Base-by-base conservation (phyloP, 2,888 invertebrate species). In the Suillia variegata region DNA sequence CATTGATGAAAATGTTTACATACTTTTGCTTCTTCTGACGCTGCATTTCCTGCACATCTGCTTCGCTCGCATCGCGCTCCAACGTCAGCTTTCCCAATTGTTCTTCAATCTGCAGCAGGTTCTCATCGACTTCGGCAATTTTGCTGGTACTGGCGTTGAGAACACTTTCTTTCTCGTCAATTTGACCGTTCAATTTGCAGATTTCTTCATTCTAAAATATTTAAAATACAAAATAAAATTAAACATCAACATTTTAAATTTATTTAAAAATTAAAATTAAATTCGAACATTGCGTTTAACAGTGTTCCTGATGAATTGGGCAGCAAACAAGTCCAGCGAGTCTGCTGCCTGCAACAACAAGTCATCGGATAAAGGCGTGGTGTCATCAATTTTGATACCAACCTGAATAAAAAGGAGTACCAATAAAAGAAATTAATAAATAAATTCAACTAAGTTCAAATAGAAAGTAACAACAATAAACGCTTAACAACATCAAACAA, bases 61-160 rank as follows among this genome's bases (percentile, higher is more conserved):
- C 61, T 58, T 76, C 76, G 47, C 65, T 67, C 22, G 73, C 70
- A 13, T 62, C 56, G 17, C 76, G 78, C 56, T 76, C 74, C 56
- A 60, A 84, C 69, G 63, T 83, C 80, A 47, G 84, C 76, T 85
- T 82, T 70, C 89, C 87, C 73, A 81, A 57, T 63, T 89, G 86
- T 20, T 88, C 87, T 34, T 86, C 87, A 49, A 92, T 84, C 58
- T 88, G 84, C 53, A 87, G 84, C 63, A 92, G 83, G 73, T 88
- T 88, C 21, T 88, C 87, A 72, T 91, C 90, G 70, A 92, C 84
- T 68, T 87, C 84, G 72, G 89, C 88, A 59, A 91, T 87, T 79
- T 88, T 88, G 54, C 84, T 86, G 86, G 85, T 48, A 86, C 86
- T 73, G 84, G 85, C 69, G 87, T 88, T 71, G 86, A 87, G 58